Evolutionary conservation across 1,140 invertebrate species (phyloP).

Genomic region (Vanessa atalanta): DNA sequence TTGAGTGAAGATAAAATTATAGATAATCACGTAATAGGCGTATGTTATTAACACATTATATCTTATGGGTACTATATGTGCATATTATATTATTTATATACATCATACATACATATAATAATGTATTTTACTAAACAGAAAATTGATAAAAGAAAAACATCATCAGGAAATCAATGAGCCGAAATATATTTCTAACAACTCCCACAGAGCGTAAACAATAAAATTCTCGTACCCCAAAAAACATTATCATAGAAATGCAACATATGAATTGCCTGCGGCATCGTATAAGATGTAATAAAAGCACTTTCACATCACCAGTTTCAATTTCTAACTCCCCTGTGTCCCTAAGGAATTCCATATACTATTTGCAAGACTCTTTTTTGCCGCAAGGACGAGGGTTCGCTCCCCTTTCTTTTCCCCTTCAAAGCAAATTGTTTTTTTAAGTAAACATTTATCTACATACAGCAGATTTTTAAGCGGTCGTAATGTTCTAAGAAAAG

Average conservation of each 20-base stretch:
- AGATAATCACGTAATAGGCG: no score
- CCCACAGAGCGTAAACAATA: constrained; percentile 54
- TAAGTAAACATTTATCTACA: constrained; percentile 27
- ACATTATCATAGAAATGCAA: constrained; percentile 54
- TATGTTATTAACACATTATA: no score
- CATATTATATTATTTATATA: no score
- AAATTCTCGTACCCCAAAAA: constrained; percentile 44
- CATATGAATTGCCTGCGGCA: constrained; percentile 72
- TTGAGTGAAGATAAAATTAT: no score
- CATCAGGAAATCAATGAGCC: constrained; percentile 50
- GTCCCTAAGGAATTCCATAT: constrained; percentile 73
- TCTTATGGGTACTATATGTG: no score
- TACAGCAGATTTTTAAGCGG: constrained; percentile 33
- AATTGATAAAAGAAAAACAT: constrained; percentile 4
- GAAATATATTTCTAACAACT: constrained; percentile 39
- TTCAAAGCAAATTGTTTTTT: constrained; percentile 57
- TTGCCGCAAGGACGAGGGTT: constrained; percentile 53
- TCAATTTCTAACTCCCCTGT: constrained; percentile 69
- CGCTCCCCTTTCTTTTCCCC: constrained; percentile 44
- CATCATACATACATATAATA: background rate
- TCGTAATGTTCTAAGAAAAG: constrained; percentile 4
- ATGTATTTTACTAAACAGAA: background rate
- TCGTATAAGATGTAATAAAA: constrained; percentile 75
- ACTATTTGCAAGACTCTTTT: constrained; percentile 68
- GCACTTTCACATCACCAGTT: constrained; percentile 74